phyloP scores from a whole-genome alignment of 1,140 invertebrate genomes.

The Brachionus manjavacas region DNA sequence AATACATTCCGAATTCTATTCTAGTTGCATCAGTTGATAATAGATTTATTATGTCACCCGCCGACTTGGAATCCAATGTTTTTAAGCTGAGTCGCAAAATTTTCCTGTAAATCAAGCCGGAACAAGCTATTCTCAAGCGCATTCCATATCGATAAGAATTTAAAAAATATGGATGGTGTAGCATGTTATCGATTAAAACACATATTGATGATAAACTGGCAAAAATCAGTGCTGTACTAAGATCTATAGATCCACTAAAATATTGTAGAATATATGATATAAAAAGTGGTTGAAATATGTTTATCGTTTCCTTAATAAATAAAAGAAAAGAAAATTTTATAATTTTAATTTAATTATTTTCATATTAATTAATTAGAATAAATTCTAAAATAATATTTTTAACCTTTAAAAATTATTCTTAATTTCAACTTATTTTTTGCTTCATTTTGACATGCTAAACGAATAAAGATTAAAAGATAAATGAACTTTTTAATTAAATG shows the following conservation, averaged over 20 bases:
- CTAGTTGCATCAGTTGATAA: conserved; percentile 23
- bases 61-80: not conserved
- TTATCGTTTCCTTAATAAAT: conserved; percentile 50
- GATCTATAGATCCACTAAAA: conserved; percentile 48
- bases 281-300: conserved; percentile 55
- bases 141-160: conserved; percentile 66
- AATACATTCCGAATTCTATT: conserved; percentile 35
- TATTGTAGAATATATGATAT: conserved; percentile 53
- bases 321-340: too few species aligned
- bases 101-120: conserved; percentile 76
- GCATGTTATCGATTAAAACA: conserved; percentile 66
- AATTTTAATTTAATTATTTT: too few species aligned
- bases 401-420: too few species aligned
- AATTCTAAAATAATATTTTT: too few species aligned
- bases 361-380: too few species aligned
- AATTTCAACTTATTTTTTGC: too few species aligned
- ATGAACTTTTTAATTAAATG: too few species aligned
- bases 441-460: too few species aligned
- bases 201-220: conserved; percentile 64
- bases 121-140: conserved; percentile 71
- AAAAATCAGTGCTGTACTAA: conserved; percentile 50
- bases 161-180: conserved; percentile 74
- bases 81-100: conserved; percentile 49
- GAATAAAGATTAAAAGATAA: too few species aligned
- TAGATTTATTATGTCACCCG: conserved; percentile 33